A percentile compares a stretch with the other conserved stretches of the same genome.
Evolutionary conservation across 2,888 invertebrate species (phyloP).

Genomic region (Melanostoma scalare): DNA sequence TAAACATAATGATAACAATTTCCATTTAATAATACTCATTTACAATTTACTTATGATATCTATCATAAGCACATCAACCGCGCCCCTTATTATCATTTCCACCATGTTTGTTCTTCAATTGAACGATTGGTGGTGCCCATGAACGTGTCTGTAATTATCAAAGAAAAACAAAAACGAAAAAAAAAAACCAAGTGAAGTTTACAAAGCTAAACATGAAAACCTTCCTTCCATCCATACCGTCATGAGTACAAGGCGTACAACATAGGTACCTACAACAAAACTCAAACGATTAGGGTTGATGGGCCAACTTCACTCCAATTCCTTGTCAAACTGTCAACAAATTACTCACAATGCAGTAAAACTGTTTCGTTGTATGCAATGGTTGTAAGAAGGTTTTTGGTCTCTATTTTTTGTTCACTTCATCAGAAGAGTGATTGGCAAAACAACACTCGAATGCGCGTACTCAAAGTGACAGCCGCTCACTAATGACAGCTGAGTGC

Average conservation of each 20-base stretch:
- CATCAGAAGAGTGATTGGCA: conserved; percentile 52
- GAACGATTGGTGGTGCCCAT: conserved; percentile 60
- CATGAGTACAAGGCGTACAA: background rate
- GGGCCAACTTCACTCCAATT: conserved; percentile 56
- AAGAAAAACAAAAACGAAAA: conserved; percentile 9
- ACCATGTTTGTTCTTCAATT: conserved; percentile 73
- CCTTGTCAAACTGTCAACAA: conserved; percentile 71
- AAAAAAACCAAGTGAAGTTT: background rate
- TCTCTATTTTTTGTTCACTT: background rate
- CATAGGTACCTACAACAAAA: conserved; percentile 16
- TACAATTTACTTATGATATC: conserved; percentile 59
- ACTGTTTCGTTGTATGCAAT: conserved; percentile 1
- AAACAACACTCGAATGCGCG: conserved; percentile 67
- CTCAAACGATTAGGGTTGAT: conserved; percentile 61
- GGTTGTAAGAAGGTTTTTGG: conserved; percentile 1
- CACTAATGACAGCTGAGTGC: conserved; percentile 82
- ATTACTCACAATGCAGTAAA: conserved; percentile 61
- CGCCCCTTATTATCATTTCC: conserved; percentile 71
- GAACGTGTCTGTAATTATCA: conserved; percentile 55
- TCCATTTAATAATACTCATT: conserved; percentile 53
- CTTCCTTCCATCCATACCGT: conserved; percentile 28
- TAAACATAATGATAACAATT: conserved; percentile 40
- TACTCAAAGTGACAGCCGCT: conserved; percentile 73
- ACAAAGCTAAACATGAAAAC: conserved; percentile 50
- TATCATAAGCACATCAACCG: conserved; percentile 67